These are phyloP conservation scores for Monochamus saltuarius DNA, from an alignment of 1,140 invertebrate genomes.

Conservation along the genomic window DNA sequence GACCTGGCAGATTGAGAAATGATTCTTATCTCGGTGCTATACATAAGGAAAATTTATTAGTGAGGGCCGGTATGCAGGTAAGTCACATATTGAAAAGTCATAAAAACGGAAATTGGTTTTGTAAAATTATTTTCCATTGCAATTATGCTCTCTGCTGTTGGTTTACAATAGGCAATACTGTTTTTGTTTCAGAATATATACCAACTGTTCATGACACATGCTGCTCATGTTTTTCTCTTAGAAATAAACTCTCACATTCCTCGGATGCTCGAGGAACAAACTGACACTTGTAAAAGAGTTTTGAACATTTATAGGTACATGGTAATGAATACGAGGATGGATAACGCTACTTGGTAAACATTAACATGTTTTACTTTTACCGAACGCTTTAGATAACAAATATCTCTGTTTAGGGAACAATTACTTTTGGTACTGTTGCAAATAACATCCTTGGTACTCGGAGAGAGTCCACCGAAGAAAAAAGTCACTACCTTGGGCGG, in stretches of 20 bases:
- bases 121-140: too few relatives aligned
- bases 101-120: too few relatives aligned
- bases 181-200: slow-evolving; percentile 73
- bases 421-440: slow-evolving; percentile 83
- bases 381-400: neutral
- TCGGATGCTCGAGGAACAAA: slow-evolving; percentile 81
- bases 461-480: slow-evolving; percentile 71
- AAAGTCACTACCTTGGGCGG: slow-evolving; percentile 78
- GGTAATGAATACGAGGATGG: slow-evolving; percentile 95
- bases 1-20: slow-evolving; percentile 69
- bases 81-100: too few relatives aligned
- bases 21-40: slow-evolving; percentile 82
- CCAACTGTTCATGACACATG: slow-evolving; percentile 93
- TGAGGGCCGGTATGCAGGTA: slow-evolving; percentile 75
- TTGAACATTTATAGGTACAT: slow-evolving; percentile 96
- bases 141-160: slow-evolving; percentile 6
- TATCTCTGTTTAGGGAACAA: slow-evolving; percentile 70
- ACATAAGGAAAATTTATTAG: slow-evolving; percentile 73
- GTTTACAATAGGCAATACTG: neutral
- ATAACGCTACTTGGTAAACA: slow-evolving; percentile 84
- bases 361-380: neutral
- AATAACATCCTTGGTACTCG: slow-evolving; percentile 88
- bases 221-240: slow-evolving; percentile 90
- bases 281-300: slow-evolving; percentile 94
- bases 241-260: slow-evolving; percentile 61